phyloP scores from a whole-genome alignment of 2,113 vertebrate species.

The Trogon melanurus region DNA sequence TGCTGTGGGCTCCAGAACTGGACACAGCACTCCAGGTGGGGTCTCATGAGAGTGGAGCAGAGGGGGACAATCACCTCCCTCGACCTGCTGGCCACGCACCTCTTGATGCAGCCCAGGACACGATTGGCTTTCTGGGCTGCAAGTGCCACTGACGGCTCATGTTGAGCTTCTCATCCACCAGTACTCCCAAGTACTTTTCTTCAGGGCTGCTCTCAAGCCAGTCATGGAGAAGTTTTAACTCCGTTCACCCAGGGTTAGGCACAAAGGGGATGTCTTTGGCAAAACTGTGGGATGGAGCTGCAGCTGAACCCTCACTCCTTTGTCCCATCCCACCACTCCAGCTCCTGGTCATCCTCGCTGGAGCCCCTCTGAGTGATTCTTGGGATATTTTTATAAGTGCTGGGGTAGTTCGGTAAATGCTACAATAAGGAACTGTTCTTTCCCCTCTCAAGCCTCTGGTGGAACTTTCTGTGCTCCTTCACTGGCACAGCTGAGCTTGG shows the following conservation, averaged over 20 bases:
- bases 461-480: not conserved
- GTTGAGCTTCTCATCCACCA: too few relatives aligned
- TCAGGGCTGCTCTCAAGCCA: too few relatives aligned
- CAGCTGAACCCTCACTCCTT: rapidly evolving
- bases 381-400: not conserved
- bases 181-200: too few relatives aligned
- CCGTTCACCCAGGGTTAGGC: not conserved
- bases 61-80: too few relatives aligned
- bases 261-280: not conserved
- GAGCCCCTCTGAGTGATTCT: not conserved
- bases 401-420: not conserved
- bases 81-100: too few relatives aligned
- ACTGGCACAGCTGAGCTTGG: rapidly evolving
- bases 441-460: not conserved
- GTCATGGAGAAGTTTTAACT: not conserved
- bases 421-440: rapidly evolving
- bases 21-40: too few relatives aligned
- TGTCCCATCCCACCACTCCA: rapidly evolving
- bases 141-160: too few relatives aligned
- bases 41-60: too few relatives aligned
- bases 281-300: not conserved
- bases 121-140: too few relatives aligned
- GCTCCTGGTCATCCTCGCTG: not conserved
- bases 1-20: too few relatives aligned
- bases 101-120: too few relatives aligned